Evolutionary conservation across 2,888 invertebrate species (phyloP).

Genomic region (Dasysyrphus albostriatus): DNA sequence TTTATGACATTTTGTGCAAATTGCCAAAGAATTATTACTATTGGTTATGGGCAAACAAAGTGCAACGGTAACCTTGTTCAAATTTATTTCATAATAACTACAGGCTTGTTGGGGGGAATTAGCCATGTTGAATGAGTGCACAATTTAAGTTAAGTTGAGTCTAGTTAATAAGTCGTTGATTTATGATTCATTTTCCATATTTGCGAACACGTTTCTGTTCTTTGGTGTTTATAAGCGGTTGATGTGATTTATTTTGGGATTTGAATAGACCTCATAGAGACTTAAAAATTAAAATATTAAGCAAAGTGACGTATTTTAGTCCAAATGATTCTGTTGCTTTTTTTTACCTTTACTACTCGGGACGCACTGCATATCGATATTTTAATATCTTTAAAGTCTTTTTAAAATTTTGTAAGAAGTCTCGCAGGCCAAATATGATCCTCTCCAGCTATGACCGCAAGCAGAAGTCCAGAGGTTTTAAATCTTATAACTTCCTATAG

Average conservation of each 20-base stretch:
- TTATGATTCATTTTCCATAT: slow-evolving; percentile 18
- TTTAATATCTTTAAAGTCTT: no score
- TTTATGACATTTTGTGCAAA: slow-evolving; percentile 49
- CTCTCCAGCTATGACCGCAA: no score
- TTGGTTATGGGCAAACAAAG: slow-evolving; percentile 38
- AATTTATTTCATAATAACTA: slow-evolving; percentile 36
- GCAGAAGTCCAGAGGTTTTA: no score
- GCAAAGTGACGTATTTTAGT: no score
- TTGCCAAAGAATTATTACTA: slow-evolving; percentile 43
- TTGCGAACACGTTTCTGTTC: not conserved
- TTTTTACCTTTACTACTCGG: no score
- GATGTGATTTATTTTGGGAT: not conserved
- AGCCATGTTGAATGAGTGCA: slow-evolving; percentile 32
- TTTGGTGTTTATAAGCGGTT: not conserved
- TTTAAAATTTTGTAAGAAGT: no score
- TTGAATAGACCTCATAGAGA: not conserved
- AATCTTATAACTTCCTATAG: no score
- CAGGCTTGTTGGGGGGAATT: slow-evolving; percentile 12
- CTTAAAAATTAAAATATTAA: no score
- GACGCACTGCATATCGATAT: no score
- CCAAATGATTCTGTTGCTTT: no score
- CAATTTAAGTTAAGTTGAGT: slow-evolving; percentile 22
- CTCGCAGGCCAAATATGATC: no score
- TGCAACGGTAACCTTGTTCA: slow-evolving; percentile 40
- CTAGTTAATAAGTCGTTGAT: slow-evolving; percentile 24